Base-by-base conservation (phyloP, 1,140 invertebrate genomes). In the Megalopta genalis region DNA sequence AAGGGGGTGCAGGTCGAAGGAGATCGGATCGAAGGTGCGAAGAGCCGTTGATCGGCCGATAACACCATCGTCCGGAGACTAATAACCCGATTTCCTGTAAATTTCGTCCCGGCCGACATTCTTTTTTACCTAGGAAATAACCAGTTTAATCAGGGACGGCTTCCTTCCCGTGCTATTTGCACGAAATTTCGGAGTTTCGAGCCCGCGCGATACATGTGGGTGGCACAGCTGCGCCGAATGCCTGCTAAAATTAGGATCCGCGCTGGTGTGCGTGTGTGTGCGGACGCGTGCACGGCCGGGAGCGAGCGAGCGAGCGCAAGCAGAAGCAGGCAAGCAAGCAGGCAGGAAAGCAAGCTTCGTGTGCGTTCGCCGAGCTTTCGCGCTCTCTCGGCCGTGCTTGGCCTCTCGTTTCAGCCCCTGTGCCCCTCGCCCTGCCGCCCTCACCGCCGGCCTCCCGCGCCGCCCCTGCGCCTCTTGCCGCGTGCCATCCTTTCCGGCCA, bases 201-300 rank as follows among this genome's bases (percentile, higher is more conserved):
- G 85, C 76, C 80, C 76, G 85, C 86, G 86, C 86, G 86, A 88
- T 87, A 86, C 86, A 86, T 82, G 82, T 78, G 86, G 87, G 77
- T 87, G 85, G 86, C 88, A 88, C 89, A 90, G 89, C 88, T 90
- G 89, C 88, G 88, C 82, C 84, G 84, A 90, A 90, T 86, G 85
- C 89, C 88, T 82, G 80, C 78, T 87, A 82, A 90, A 90, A 90
- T 90, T 90, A 90, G 88, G 84, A 90, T 90, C 37, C 76, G 75
- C 64, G 62, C 66, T 66, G 54, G 39, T 46, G 72, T 52, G 77
- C 63, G 59, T 54, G 49, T 46, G 25, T 46, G 25, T 25, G 18
- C 32, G 10, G 21, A 10, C 74, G 39, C 23, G 74, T 68, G 23
- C 32, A 68, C 52, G 65, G n/a, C 42, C 42, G 42, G 14, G 42